Evolutionary conservation across 1,140 invertebrate species (phyloP), one percentile per base, ranked within the genome.

Genomic region (Pseudachorutes palmiensis): DNA sequence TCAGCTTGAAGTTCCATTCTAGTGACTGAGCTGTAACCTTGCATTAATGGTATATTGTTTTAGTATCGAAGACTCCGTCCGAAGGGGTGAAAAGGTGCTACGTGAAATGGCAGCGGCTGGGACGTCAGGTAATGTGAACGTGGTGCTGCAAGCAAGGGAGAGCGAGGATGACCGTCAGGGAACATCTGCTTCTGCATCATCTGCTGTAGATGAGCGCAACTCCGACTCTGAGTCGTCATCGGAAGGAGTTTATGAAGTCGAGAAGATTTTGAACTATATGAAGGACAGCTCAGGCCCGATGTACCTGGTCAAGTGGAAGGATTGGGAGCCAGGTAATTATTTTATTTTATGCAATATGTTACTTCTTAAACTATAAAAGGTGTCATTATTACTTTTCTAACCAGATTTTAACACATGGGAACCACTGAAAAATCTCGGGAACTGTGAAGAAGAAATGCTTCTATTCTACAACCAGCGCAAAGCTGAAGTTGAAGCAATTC

Each of bases 201-300:
- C 9, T 12, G 36, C 9, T 19, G 36, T 12, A 12, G 36, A 9
- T 45, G 36, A 45, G 36, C 9, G 36, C 36, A 45, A 45, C 14
- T 55, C 51, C 51, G 51, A 55, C 5, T 55, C 51, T 3, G 24
- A 26, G 12, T 14, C 24, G 2, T 16, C 30, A 26, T 5, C 24
- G 0, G 66, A 72, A n/a, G 71, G 64, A 0, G 65, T 68, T 28
- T 77, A 72, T 55, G 76, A 77, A 68, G 75, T 77, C 0, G 75
- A 77, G 64, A 63, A 68, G 29, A 75, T 77, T 22, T 36, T 75
- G 5, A 72, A 74, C 64, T 75, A 73, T 60, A 29, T 31, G 0
- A 64, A 57, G 24, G 72, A 73, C 28, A 62, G 58, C 1, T 62
- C 31, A n/a, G 16, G 55, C 0, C 57, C 64, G 1, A 57, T 66